Base-by-base conservation (phyloP, 2,888 invertebrate species). In the Mesorhabditis sp. region DNA sequence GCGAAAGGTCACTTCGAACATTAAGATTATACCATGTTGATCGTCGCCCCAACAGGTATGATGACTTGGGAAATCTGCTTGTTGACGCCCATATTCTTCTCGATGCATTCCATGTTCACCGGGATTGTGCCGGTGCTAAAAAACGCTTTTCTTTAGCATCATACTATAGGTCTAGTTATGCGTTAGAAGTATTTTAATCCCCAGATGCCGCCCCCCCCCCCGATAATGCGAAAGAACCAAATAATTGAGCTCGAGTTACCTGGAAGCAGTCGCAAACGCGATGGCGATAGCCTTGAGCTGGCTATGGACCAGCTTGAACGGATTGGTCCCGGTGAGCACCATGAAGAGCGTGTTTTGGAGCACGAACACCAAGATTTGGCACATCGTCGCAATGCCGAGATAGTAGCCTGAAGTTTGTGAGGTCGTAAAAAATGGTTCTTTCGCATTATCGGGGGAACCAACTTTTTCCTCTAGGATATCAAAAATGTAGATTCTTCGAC, bases 11-110 rank as follows among this genome's bases (percentile, higher is more conserved):
- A n/a, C 58, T 50, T 50, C 58, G n/a, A 50, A 50, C 58, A 28
- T 28, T 28, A 28, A n/a, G 58, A 50, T 13, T 50, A 13, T n/a
- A 50, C 58, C 58, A 50, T 50, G 58, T 50, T 50, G n/a, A 50
- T n/a, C n/a, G 58, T 50, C 7, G 58, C 58, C n/a, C 58, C 58
- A n/a, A 50, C 58, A 13, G 58, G 58, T 50, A 50, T 10, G n/a
- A 50, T n/a, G n/a, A 50, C 58, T 50, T 50, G 58, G n/a, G 58
- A 50, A 50, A 50, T 50, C n/a, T 10, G 10, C 2, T 50, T 50
- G 58, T 13, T n/a, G 58, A 50, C 58, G 58, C 58, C 58, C 58
- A 50, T 50, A n/a, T 50, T 50, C 58, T 50, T 50, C n/a, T 50
- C 58, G 7, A 50, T 50, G 58, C 58, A 50, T 50, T 50, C 58